Base-by-base conservation (phyloP, 2,888 invertebrate genomes). In the Chymomyza fuscimana region DNA sequence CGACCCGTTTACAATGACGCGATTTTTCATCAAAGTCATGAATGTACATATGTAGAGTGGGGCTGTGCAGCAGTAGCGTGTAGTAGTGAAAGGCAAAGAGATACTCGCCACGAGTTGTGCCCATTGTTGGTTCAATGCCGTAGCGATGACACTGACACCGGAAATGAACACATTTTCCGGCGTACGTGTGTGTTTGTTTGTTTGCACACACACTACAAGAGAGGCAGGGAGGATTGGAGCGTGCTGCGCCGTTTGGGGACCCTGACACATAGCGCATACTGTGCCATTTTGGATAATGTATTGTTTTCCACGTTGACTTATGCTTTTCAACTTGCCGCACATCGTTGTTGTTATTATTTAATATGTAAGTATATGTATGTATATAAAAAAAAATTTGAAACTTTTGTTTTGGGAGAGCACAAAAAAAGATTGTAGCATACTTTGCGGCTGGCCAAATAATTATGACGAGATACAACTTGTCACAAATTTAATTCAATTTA, bases 121-220 rank as follows among this genome's bases (percentile, higher is more conserved):
- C 69, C 74, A 77, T 82, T 82, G 78, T 80, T 80, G 77, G 69
- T 67, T 77, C 77, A 69, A 72, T 74, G 75, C 67, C 65, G 71
- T 74, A 52, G 61, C 61, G 78, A 71, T 83, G 87, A 82, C 87
- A 89, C 78, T 87, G 89, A 88, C 89, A 88, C 87, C 89, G 89
- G 89, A 89, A 89, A 89, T 89, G 88, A 88, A 87, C 84, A 87
- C 87, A 86, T 88, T 86, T 89, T 86, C 89, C 89, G 87, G 83
- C 77, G 81, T 71, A 80, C 80, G 74, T 80, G 75, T 32, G 46
- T 22, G 36, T 56, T 58, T 36, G 51, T 62, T 46, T 72, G 66
- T 70, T 58, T 67, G 70, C 61, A 32, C 51, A 12, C n/a, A 6
- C 51, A n/a, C n/a, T 36, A 32, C 61, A 4, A 46, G 40, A 46